Conservation (phyloP, 2,888 invertebrate genomes). For the Drosophila sordidapex region DNA sequence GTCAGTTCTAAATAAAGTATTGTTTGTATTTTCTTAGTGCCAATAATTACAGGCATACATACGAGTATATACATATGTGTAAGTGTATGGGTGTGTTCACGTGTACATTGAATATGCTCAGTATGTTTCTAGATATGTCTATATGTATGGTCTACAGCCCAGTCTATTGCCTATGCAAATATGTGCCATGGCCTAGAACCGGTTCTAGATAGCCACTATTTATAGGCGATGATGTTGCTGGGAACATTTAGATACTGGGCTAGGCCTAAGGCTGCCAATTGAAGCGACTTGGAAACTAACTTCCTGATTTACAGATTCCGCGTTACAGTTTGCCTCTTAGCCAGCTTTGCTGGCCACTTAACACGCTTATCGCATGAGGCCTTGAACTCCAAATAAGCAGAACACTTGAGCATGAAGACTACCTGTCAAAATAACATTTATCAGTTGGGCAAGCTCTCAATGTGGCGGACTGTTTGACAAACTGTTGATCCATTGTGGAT, state of each 20-base stretch:
- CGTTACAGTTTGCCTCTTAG: constrained; percentile 23
- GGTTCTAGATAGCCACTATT: constrained; percentile 50
- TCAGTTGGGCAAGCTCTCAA: constrained; percentile 37
- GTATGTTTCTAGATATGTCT: background rate
- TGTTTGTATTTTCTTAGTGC: constrained; percentile 40
- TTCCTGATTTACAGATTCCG: constrained; percentile 31
- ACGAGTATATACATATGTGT: background rate
- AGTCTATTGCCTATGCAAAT: constrained; percentile 66
- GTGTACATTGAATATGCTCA: background rate
- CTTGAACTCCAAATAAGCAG: constrained; percentile 40
- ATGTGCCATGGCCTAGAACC: constrained; percentile 48
- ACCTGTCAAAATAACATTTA: constrained; percentile 43
- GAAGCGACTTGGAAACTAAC: constrained; percentile 17
- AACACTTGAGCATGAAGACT: constrained; percentile 23
- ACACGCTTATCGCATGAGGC: constrained; percentile 23
- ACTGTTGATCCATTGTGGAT: constrained; percentile 29
- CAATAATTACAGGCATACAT: constrained; percentile 18
- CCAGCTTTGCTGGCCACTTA: constrained; percentile 14
- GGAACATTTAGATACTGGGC: constrained; percentile 21
- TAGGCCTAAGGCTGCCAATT: constrained; percentile 16
- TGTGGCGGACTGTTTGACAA: constrained; percentile 30
- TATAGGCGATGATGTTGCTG: constrained; percentile 60
- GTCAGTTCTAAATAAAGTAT: constrained; percentile 8
- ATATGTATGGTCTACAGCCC: background rate
- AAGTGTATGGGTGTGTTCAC: background rate